Evolutionary conservation across 64 coral and sea anemone genomes (phyloP).

Genomic region (Pocillopora verrucosa): DNA sequence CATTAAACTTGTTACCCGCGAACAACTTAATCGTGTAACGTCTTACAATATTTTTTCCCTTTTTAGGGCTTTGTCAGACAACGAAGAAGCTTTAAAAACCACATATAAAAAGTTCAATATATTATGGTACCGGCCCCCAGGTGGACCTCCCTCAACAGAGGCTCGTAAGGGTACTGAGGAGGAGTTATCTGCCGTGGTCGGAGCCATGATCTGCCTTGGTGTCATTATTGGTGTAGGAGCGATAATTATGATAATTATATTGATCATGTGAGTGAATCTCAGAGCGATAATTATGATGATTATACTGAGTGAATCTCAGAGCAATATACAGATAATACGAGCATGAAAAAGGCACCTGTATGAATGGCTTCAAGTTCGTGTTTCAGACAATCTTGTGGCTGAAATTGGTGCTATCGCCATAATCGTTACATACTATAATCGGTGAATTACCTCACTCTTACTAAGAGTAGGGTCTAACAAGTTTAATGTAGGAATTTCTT

Average conservation of each 20-base stretch:
- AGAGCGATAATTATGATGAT: conserved; percentile 70
- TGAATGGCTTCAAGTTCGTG: background rate
- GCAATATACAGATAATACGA: background rate
- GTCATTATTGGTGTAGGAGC: conserved; percentile 72
- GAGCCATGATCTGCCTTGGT: conserved; percentile 66
- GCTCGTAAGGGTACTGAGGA: background rate
- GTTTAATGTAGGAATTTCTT: no score
- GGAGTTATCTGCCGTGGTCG: conserved; percentile 52
- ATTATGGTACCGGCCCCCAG: conserved; percentile 15
- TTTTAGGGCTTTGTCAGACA: background rate
- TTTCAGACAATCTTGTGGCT: background rate
- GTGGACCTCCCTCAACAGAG: background rate
- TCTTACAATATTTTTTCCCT: background rate
- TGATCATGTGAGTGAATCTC: conserved; percentile 56
- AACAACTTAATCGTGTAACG: no score
- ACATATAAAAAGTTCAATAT: conserved; percentile 60
- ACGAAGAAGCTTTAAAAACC: background rate
- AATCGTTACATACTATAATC: background rate
- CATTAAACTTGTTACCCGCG: no score
- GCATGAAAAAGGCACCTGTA: background rate
- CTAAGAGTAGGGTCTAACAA: no score
- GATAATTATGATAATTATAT: conserved; percentile 72
- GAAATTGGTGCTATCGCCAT: background rate
- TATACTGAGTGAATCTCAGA: conserved; percentile 29
- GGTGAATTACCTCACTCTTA: no score